phyloP scores from a whole-genome alignment of 1,140 invertebrate species.

The Drosophila malerkotliana region DNA sequence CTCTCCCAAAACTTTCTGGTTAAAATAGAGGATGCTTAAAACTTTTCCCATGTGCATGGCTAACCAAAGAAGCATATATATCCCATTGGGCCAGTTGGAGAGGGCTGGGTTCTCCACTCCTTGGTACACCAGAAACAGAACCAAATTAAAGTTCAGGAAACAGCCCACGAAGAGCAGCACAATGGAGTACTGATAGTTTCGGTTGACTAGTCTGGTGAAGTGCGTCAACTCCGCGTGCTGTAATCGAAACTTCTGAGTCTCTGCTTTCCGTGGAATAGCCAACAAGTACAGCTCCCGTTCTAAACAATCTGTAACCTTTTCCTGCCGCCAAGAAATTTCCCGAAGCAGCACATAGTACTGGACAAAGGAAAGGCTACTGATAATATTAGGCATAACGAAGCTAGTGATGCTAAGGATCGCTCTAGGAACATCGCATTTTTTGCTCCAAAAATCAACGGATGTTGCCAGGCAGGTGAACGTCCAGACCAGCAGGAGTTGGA shows the following conservation, averaged over 20 bases:
- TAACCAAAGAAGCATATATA: constrained; percentile 54
- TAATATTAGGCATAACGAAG: constrained; percentile 53
- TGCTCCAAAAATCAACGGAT: constrained; percentile 5
- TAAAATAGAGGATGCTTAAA: constrained; percentile 59
- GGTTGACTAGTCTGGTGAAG: constrained; percentile 61
- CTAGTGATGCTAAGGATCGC: constrained; percentile 25
- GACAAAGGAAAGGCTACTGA: constrained; percentile 52
- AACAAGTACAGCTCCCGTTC: constrained; percentile 9
- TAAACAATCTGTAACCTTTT: constrained; percentile 20
- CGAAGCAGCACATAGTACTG: constrained; percentile 49
- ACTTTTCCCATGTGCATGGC: constrained; percentile 69
- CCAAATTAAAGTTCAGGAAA: constrained; percentile 67
- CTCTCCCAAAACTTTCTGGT: constrained; percentile 42
- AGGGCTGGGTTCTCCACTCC: constrained; percentile 30
- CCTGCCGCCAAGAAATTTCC: constrained; percentile 31
- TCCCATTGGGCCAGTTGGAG: constrained; percentile 25
- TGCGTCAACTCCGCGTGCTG: constrained; percentile 42
- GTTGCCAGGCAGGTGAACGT: constrained; percentile 22
- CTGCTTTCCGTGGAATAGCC: neutral
- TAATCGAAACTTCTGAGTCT: constrained; percentile 36
- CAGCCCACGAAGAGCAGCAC: constrained; percentile 66
- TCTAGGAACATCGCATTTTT: neutral
- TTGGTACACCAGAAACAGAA: constrained; percentile 68
- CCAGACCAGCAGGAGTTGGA: constrained; percentile 34
- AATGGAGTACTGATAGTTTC: constrained; percentile 49